Evolutionary conservation across 2,797 vertebrate genomes (phyloP).

Genomic region (Podargus strigoides): DNA sequence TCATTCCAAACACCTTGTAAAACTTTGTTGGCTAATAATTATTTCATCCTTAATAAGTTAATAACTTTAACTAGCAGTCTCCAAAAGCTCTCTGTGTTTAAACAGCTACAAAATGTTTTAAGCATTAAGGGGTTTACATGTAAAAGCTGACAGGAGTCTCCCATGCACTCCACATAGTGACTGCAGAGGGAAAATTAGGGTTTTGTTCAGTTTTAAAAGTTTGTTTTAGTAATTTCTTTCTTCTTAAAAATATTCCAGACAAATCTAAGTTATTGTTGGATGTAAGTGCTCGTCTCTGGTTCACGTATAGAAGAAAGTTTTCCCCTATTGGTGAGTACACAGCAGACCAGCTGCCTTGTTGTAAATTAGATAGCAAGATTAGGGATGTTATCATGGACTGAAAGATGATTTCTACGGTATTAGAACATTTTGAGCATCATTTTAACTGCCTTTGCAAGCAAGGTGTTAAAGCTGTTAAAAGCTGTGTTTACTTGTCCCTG

Average conservation of each 20-base stretch:
- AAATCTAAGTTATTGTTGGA: conserved; percentile 82
- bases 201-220: not conserved
- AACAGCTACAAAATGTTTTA: not conserved
- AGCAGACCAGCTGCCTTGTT: not conserved
- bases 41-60: not conserved
- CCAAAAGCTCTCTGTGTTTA: not conserved
- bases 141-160: not conserved
- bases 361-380: not conserved
- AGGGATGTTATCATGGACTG: not conserved
- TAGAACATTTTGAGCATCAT: not conserved
- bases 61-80: not conserved
- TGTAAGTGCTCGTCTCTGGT: conserved; percentile 83
- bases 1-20: not conserved
- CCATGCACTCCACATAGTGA: not conserved
- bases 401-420: not conserved
- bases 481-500: not conserved
- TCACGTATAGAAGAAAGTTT: conserved; percentile 87
- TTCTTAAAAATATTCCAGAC: conserved; percentile 73
- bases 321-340: conserved; percentile 84
- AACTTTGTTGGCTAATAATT: not conserved
- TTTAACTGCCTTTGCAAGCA: not conserved
- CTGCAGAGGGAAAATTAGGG: not conserved
- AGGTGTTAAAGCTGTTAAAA: not conserved
- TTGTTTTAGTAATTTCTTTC: conserved; percentile 45
- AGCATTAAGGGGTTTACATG: not conserved